phyloP scores from a whole-genome alignment of 1,140 invertebrate species.

The Diachasmimorpha longicaudata region DNA sequence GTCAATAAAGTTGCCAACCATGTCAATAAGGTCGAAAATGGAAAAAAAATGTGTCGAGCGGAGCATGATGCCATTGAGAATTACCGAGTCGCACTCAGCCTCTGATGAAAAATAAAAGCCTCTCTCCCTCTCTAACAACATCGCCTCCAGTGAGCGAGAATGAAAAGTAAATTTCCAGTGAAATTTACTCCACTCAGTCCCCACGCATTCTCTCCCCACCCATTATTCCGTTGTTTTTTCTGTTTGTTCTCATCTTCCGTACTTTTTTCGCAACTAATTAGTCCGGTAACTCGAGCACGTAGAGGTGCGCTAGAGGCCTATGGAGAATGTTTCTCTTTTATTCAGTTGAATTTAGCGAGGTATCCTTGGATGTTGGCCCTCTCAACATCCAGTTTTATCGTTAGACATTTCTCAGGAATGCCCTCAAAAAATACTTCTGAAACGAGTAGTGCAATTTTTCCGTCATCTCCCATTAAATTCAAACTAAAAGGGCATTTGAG shows the following conservation, averaged over 20 bases:
- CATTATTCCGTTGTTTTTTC: too few relatives aligned
- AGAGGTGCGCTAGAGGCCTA: neutral
- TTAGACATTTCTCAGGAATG: neutral
- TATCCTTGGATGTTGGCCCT: neutral
- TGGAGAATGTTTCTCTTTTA: neutral
- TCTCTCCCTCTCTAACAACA: too few relatives aligned
- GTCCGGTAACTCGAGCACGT: neutral
- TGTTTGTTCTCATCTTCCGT: neutral
- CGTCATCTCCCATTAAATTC: neutral
- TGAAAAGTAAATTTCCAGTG: too few relatives aligned
- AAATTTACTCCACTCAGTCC: too few relatives aligned
- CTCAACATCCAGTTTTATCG: neutral
- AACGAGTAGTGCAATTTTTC: neutral
- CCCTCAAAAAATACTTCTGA: neutral
- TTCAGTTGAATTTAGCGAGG: neutral
- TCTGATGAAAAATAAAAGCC: too few relatives aligned
- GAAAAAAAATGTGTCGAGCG: too few relatives aligned
- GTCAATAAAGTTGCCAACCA: too few relatives aligned
- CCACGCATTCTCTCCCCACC: too few relatives aligned
- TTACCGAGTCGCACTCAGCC: too few relatives aligned
- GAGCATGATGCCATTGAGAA: too few relatives aligned
- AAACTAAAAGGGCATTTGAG: neutral
- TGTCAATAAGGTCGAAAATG: too few relatives aligned
- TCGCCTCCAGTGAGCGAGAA: too few relatives aligned
- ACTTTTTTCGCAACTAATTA: neutral